These are phyloP conservation scores for Arrhopalites spinosus DNA, from an alignment of 2,888 invertebrate genomes.

Conservation along the genomic window DNA sequence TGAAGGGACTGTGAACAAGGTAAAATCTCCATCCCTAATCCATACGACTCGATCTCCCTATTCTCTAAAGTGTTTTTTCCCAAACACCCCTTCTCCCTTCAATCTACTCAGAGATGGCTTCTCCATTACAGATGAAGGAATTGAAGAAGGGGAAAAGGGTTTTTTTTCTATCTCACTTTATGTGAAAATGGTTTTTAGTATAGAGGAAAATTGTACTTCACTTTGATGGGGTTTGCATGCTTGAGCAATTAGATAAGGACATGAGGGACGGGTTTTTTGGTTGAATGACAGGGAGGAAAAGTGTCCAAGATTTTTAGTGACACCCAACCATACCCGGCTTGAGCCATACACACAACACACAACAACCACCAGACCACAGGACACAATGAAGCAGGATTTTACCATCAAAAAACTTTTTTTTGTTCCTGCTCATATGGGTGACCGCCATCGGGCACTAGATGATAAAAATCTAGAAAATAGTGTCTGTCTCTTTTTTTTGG, in stretches of 20 bases:
- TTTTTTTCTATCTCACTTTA: too few relatives aligned
- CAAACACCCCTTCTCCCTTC: too few relatives aligned
- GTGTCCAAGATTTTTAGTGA: neutral
- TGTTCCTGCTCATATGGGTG: neutral
- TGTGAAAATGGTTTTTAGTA: constrained; percentile 5
- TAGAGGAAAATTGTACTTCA: constrained; percentile 22
- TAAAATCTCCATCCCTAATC: too few relatives aligned
- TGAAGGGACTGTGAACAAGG: too few relatives aligned
- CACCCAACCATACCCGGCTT: neutral
- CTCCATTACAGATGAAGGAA: too few relatives aligned
- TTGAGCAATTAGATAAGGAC: constrained; percentile 33
- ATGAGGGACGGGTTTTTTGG: neutral
- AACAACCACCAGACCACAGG: neutral
- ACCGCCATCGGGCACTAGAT: neutral
- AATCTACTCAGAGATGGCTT: too few relatives aligned
- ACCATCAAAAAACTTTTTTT: neutral
- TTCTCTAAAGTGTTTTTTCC: too few relatives aligned
- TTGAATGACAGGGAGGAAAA: constrained; percentile 18
- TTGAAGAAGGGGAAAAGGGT: too few relatives aligned
- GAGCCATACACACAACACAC: neutral
- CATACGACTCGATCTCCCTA: too few relatives aligned
- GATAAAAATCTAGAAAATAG: too few relatives aligned
- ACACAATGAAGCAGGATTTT: neutral
- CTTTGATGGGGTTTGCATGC: constrained; percentile 24
- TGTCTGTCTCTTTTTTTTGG: too few relatives aligned